Percentiles rank a stretch among this genome's conserved stretches.
phyloP scores from a whole-genome alignment of 2,113 vertebrate genomes.

The Bubalus kerabau region DNA sequence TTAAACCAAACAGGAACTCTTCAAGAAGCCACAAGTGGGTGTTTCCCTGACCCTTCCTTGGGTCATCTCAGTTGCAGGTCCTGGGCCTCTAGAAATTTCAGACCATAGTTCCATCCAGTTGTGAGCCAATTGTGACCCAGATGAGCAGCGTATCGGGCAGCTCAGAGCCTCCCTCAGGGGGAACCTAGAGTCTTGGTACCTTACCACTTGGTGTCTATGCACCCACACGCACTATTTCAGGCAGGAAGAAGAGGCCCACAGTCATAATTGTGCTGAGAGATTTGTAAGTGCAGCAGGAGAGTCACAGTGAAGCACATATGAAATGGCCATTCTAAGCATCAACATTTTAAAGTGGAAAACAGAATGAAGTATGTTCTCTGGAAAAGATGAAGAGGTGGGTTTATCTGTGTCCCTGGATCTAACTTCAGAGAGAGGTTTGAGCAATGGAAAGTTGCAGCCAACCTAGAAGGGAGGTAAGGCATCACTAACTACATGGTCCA shows the following conservation, averaged over 20 bases:
- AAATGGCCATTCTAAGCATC: background rate
- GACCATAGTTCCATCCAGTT: background rate
- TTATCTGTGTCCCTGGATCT: background rate
- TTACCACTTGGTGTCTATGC: background rate
- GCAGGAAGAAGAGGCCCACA: background rate
- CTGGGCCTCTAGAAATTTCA: background rate
- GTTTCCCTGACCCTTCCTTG: background rate
- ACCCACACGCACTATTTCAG: background rate
- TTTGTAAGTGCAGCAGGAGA: background rate
- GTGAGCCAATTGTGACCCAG: background rate
- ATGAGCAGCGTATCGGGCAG: background rate
- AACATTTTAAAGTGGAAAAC: background rate
- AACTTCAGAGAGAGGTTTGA: background rate
- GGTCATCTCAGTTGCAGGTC: background rate
- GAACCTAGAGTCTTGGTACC: background rate
- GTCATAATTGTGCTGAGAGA: background rate
- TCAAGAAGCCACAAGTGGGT: background rate
- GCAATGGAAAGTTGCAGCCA: background rate
- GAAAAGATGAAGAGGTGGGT: background rate
- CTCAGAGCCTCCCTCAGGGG: background rate
- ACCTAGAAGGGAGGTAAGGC: background rate
- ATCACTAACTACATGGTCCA: background rate
- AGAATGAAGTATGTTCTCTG: background rate
- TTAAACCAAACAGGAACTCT: background rate
- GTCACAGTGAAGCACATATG: background rate